Evolutionary conservation across 2,113 vertebrate species (phyloP), one percentile per base, ranked within the genome.

Genomic region (Andinoacara biseriatus): DNA sequence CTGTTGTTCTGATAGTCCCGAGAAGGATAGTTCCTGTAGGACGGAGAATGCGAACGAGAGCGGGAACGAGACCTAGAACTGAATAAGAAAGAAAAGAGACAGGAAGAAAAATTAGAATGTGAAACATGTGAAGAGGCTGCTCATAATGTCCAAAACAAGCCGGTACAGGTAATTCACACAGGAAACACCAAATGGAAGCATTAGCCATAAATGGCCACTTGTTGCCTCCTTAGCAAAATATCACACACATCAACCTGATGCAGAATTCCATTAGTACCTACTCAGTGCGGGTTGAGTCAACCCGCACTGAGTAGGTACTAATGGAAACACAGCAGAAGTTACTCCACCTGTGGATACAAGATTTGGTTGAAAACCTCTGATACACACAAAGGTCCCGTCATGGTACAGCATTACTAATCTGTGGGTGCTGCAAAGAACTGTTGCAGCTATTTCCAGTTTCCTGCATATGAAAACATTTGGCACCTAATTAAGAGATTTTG

Each of bases 11-110:
- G 98, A 88, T 98, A 99, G 15, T 99, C 97, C 77, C 98, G 95
- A 0, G 96, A 94, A 0, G 97, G 97, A 60, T 99, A 98, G 94
- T 97, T 98, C 88, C 98, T 95, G 81, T 98, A 98, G 90, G 97
- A 96, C 35, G 97, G 97, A 90, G 97, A 97, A 85, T 98, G 97
- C 0, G 97, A 98, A 78, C 97, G 97, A 63, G 98, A 99, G 86
- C 98, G 97, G 91, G 98, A 99, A 85, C 98, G 97, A 93, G 98
- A 99, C 95, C 98, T 98, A 89, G 98, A 99, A 94, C 98, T 99
- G 91, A 40, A 81, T 3, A 18, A 60, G 24, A 82, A 7, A 89
- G 10, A 74, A 38, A 20, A 10, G 6, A 86, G 1, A 83, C 5
- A 52, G 26, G 13, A 40, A 11, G 6, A 11, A 74, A 31, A 43